These are phyloP conservation scores for Pycnonotus jocosus DNA, from an alignment of 2,113 vertebrate genomes.

Conservation along the genomic window DNA sequence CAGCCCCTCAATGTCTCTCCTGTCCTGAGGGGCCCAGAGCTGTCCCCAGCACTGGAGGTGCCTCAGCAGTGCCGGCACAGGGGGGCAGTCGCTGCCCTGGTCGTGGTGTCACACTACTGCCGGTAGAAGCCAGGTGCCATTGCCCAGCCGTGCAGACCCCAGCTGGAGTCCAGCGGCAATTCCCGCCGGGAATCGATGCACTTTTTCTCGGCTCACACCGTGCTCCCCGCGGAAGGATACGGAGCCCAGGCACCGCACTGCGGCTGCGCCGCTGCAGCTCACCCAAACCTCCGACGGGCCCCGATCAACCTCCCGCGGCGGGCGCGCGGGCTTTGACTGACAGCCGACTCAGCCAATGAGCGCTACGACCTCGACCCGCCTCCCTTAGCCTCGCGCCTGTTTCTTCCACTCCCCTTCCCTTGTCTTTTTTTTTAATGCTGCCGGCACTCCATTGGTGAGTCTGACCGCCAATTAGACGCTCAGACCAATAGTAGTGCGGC, in stretches of 20 bases:
- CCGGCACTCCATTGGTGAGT: rapidly evolving
- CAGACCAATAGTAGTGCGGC: rapidly evolving
- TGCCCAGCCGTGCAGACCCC: background rate
- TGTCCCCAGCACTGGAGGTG: background rate
- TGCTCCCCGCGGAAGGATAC: background rate
- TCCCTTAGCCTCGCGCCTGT: background rate
- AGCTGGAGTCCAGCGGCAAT: background rate
- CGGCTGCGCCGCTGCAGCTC: background rate
- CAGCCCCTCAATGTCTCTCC: background rate
- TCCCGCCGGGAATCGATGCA: rapidly evolving
- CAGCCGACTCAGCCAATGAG: rapidly evolving
- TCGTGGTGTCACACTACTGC: background rate
- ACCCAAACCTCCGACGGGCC: rapidly evolving
- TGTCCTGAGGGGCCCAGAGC: background rate
- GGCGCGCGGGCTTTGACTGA: background rate
- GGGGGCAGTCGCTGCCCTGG: too few species aligned
- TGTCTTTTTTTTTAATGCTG: background rate
- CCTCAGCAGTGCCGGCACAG: background rate
- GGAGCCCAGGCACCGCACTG: rapidly evolving
- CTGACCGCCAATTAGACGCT: rapidly evolving
- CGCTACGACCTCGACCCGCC: background rate
- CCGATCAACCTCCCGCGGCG: background rate
- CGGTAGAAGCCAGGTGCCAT: background rate
- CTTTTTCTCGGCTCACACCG: background rate
- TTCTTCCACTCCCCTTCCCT: background rate